Conservation (phyloP, 2,113 vertebrate genomes). For the Columba janthina region DNA sequence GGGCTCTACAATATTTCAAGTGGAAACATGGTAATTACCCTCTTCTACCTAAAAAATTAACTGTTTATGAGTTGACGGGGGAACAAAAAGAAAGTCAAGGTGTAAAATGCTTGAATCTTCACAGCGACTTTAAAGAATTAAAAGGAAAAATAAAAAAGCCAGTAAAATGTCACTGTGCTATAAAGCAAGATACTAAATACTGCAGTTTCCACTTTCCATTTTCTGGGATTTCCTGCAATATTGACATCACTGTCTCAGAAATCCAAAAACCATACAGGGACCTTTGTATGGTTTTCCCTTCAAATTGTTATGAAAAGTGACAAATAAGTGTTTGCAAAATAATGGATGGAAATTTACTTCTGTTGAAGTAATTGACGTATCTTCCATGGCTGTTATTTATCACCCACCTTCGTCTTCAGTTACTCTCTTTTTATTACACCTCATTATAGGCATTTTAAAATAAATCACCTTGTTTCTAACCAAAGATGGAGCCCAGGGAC, state of each 20-base stretch:
- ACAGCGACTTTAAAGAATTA: not conserved
- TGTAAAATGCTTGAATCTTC: not conserved
- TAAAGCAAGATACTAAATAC: not conserved
- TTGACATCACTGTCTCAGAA: slow-evolving; percentile 52
- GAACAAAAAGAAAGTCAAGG: not conserved
- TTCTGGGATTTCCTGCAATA: not conserved
- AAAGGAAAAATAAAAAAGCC: not conserved
- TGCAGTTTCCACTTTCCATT: slow-evolving; percentile 37
- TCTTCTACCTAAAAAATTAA: slow-evolving; percentile 1
- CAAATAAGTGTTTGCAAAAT: not conserved
- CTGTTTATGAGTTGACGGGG: not conserved
- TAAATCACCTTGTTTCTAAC: not conserved
- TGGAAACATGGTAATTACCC: slow-evolving; percentile 35
- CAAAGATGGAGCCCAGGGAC: not conserved
- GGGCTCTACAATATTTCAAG: slow-evolving; percentile 16
- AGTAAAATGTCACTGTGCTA: not conserved
- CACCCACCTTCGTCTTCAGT: not conserved
- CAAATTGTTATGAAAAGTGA: not conserved
- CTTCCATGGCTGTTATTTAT: not conserved
- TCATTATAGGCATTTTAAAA: not conserved
- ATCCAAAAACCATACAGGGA: slow-evolving; percentile 34
- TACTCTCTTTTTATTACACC: not conserved
- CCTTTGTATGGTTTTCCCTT: not conserved
- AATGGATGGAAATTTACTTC: not conserved
- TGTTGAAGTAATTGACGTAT: not conserved